Conservation (phyloP, 2,113 vertebrate genomes). For the Neopipo cinnamomea region DNA sequence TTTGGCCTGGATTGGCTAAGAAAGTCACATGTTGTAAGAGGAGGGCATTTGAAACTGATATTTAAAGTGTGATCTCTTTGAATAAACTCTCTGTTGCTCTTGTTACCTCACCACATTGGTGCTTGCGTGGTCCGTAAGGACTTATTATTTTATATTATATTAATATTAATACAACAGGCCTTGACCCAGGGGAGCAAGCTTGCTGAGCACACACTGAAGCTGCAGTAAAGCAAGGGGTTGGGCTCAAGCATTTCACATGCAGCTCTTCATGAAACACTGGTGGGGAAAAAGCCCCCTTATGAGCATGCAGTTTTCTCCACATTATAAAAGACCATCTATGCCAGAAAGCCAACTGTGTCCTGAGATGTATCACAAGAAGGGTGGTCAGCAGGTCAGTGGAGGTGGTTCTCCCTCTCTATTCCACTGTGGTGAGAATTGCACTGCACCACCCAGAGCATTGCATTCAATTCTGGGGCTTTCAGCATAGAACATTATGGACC, state of each 20-base stretch:
- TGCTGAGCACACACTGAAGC: neutral
- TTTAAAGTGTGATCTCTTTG: too few relatives aligned
- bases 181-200: rapidly evolving
- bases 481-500: rapidly evolving
- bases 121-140: too few relatives aligned
- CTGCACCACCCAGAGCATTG: neutral
- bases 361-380: too few relatives aligned
- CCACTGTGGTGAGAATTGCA: neutral
- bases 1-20: too few relatives aligned
- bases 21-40: too few relatives aligned
- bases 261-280: neutral
- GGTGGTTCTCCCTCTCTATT: neutral
- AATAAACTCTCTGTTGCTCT: too few relatives aligned
- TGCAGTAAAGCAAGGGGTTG: neutral
- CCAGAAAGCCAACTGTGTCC: neutral
- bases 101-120: too few relatives aligned
- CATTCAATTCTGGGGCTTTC: neutral
- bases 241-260: neutral
- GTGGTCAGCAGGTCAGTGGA: neutral
- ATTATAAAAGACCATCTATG: neutral
- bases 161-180: too few relatives aligned
- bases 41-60: too few relatives aligned
- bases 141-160: too few relatives aligned
- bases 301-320: neutral
- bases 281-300: neutral